Conservation (phyloP, 2,797 vertebrate genomes). For the Bradypodion ventrale region DNA sequence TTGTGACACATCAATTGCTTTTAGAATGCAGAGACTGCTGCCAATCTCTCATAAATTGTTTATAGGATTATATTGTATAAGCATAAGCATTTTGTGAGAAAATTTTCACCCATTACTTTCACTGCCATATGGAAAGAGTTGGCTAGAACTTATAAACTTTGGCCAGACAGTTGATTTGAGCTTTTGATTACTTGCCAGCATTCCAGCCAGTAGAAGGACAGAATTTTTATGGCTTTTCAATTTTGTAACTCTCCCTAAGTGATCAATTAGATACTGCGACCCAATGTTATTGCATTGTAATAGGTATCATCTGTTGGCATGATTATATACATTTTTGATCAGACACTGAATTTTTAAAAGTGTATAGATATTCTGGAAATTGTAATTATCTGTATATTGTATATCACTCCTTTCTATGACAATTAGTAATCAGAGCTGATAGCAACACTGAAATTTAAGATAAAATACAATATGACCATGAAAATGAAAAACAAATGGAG, state of each 20-base stretch:
- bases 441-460: background rate
- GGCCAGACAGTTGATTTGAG: slow-evolving; percentile 26
- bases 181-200: slow-evolving; percentile 14
- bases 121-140: slow-evolving; percentile 36
- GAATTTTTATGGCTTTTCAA: background rate
- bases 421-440: background rate
- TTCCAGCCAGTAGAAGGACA: slow-evolving; percentile 22
- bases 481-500: background rate
- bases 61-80: no score
- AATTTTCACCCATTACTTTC: slow-evolving; percentile 30
- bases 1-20: no score
- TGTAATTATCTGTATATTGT: background rate
- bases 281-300: background rate
- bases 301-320: slow-evolving; percentile 1
- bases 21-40: no score
- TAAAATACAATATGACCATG: background rate
- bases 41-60: no score
- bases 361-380: background rate
- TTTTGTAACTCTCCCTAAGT: background rate
- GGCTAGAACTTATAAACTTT: slow-evolving; percentile 31
- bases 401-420: background rate
- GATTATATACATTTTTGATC: background rate
- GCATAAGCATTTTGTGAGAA: slow-evolving; percentile 10
- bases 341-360: background rate
- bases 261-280: slow-evolving; percentile 4